Base-by-base conservation (phyloP, 2,113 vertebrate species). In the Rhodinocichla rosea region DNA sequence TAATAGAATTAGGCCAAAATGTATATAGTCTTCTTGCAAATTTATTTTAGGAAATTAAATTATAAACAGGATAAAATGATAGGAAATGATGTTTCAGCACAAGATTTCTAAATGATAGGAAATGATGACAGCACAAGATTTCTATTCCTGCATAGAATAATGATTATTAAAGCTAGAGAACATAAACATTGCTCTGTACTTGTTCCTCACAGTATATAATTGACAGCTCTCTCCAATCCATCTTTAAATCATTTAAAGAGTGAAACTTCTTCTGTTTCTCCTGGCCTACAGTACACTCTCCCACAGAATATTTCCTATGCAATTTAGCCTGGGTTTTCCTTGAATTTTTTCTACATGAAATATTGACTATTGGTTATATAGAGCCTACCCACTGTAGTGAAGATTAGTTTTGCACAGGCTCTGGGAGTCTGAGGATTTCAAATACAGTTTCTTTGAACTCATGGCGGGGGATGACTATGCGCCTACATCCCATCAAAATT, bases 1-100 rank as follows among this genome's bases (percentile, higher is more conserved):
- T 73, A 97, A 92, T 90, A 78, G 33, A 53, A 92, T 94, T 95
- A 93, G 44, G 15, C 49, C 52, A 89, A 96, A 93, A 95, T 79
- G 16, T 68, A 62, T 90, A 57, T 75, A 64, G 60, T 68, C 20
- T 30, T 89, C 62, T 79, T 93, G 40, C 65, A 93, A 89, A 79
- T 87, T 92, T 90, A 9, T 78, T 81, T 65, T 47, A 89, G 86
- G 65, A 89, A 95, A 90, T 94, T 62, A 30, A 94, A 90, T 96
- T 96, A 83, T 81, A 64, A 97, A 81, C 84, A 83, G 69, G 83
- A 93, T 86, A 89, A 91, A 92, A 92, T 89, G 8, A 45, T 57
- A 81, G 90, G 76, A 95, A 95, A 90, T 94, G 42, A 74, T 70
- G 47, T 82, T 92, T 93, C 27, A 23, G 32, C 73, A 50, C n/a